Evolutionary conservation across 2,888 invertebrate genomes (phyloP), one percentile per base, ranked within the genome.

Genomic region (Philonicus albiceps): DNA sequence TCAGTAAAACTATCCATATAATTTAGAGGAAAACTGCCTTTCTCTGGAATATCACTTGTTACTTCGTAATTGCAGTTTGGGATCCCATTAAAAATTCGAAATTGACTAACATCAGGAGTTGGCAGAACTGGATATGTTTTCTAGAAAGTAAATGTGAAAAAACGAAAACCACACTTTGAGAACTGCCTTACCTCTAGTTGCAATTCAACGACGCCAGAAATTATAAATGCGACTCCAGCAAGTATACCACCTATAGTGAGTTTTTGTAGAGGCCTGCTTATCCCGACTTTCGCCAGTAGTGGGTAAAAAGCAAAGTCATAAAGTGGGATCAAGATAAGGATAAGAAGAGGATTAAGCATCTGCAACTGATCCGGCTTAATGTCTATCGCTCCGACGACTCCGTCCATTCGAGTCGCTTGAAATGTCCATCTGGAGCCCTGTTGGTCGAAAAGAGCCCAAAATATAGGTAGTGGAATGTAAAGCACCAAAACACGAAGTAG

Each of bases 291-390:
- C 1, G 93, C 93, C 85, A 98, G 91, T 0, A 95, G 90, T 0
- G 98, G 98, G 91, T 98, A 98, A 86, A 98, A 93, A 2, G 93
- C 94, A 86, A 95, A 94, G 91, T 97, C 96, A 90, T 96, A 97
- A 0, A 97, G 90, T 0, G 98, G 98, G 90, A 98, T 98, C 89
- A 98, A 96, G 3, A 95, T 84, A 30, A 98, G 93, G 89, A 98
- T 97, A 49, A 98, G 93, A 4, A 98, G 90, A 0, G 98, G 98
- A 93, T 98, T 98, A 2, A 98, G 92, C 87, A 98, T 96, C 93
- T 98, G 98, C 95, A 99, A 96, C 87, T 99, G 99, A 93, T 99
- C 99, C 0, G 99, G 98, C 89, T 97, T 96, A 22, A 97, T 93
- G 0, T 94, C 94, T 92, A 94, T 96, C 85, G 93, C 93, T 0